Base-by-base conservation (phyloP, 2,888 invertebrate genomes). In the Tuta absoluta region DNA sequence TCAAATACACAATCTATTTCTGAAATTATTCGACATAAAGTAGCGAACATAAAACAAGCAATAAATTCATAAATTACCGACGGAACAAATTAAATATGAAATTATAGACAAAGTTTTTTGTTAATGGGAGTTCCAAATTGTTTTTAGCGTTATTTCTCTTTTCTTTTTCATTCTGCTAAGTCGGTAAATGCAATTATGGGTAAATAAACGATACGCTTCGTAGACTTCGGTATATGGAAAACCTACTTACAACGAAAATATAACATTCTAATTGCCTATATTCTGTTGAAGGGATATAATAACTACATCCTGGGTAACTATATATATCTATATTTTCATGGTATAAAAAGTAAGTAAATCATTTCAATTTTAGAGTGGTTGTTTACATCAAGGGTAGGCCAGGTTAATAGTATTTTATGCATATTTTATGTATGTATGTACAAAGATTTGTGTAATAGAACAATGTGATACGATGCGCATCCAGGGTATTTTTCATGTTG, bases 101-200 rank as follows among this genome's bases (percentile, higher is more conserved):
- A 80, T 79, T 81, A 85, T 82, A 80, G 81, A 78, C 77, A 70
- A 85, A 85, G 82, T 85, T 84, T 66, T 64, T 69, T 69, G 73
- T 68, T 84, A 82, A 85, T 82, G 82, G 83, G 77, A 80, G 80
- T 85, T 84, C 69, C 71, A 79, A 84, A 82, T 84, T 83, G 79
- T 81, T 85, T 80, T 77, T 66, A 69, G 67, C 80, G 73, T 79
- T 78, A 79, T 80, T 79, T 80, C 71, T 71, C 71, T 75, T 78
- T 77, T 76, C 71, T 79, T 79, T 79, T 74, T 72, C 68, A 66
- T 71, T 69, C 72, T 63, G 66, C 68, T 68, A 71, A 74, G 68
- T 72, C 70, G 68, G 69, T 69, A 69, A 77, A 75, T 73, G 67
- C 71, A 76, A 75, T 75, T 72, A 75, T 72, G 71, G 71, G 68